Evolutionary conservation across 2,113 vertebrate species (phyloP).

Genomic region (Cephalopholis sonnerati): DNA sequence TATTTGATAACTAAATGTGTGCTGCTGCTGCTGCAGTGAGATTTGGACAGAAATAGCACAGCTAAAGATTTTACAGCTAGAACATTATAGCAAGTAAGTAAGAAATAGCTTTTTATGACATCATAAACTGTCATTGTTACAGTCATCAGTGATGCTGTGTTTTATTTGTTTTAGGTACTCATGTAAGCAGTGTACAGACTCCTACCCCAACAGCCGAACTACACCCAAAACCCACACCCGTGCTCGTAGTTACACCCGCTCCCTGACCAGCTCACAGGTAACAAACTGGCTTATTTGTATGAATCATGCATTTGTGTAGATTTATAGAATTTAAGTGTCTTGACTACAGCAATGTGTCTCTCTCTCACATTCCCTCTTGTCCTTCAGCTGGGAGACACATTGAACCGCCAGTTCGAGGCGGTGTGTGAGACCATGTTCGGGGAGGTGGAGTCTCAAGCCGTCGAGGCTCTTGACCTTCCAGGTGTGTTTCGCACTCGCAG

Average conservation of each 20-base stretch:
- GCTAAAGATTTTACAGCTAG: background rate
- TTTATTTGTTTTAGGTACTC: conserved; percentile 81
- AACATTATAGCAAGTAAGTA: background rate
- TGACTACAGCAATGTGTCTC: too few relatives aligned
- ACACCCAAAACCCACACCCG: conserved; percentile 93
- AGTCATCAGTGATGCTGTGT: background rate
- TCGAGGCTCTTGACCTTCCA: conserved; percentile 97
- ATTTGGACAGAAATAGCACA: conserved; percentile 22
- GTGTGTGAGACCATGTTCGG: conserved; percentile 97
- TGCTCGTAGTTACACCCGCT: conserved; percentile 93
- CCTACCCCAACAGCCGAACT: conserved; percentile 89
- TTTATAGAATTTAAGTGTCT: too few relatives aligned
- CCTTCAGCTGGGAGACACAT: conserved; percentile 91
- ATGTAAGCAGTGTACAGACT: conserved; percentile 91
- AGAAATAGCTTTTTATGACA: background rate
- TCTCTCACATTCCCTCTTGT: background rate
- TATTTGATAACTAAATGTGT: conserved; percentile 11
- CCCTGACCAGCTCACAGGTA: conserved; percentile 98
- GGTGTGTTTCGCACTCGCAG: conserved; percentile 98
- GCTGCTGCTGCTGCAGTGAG: background rate
- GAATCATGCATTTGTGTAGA: background rate
- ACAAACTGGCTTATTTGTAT: background rate
- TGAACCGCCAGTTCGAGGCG: conserved; percentile 95
- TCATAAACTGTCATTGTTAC: background rate
- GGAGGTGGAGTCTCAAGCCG: conserved; percentile 95